A percentile compares a stretch with the other conserved stretches of the same genome.
Evolutionary conservation across 2,113 vertebrate genomes (phyloP).

Genomic region (Edolisoma coerulescens): DNA sequence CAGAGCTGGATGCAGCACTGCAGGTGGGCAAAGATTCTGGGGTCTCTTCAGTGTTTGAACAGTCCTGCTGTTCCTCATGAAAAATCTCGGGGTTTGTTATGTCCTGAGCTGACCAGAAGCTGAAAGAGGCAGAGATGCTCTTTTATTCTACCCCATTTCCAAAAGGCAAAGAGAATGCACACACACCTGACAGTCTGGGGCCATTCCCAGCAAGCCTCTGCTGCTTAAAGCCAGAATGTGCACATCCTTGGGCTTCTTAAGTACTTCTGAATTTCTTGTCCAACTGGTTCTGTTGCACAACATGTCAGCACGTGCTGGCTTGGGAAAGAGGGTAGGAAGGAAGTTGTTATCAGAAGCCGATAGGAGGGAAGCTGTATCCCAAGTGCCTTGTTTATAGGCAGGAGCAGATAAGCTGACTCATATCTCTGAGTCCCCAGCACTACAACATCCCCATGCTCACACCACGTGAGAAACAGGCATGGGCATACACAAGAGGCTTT

Average conservation of each 20-base stretch:
- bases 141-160: not conserved
- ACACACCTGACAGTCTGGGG: not conserved
- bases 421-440: not conserved
- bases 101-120: not conserved
- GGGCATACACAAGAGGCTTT: not conserved
- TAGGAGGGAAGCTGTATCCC: not conserved
- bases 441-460: not conserved
- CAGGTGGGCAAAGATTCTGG: not conserved
- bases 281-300: constrained; percentile 30
- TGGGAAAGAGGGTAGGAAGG: constrained; percentile 24
- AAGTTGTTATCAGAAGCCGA: constrained; percentile 13
- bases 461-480: not conserved
- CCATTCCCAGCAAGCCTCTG: not conserved
- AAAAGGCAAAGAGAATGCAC: not conserved
- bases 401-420: not conserved
- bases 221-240: not conserved
- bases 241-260: not conserved
- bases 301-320: not conserved
- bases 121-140: not conserved
- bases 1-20: not conserved
- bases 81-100: not conserved
- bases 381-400: not conserved
- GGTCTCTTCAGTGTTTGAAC: not conserved
- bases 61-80: not conserved
- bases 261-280: not conserved